phyloP scores from a whole-genome alignment of 1,140 invertebrate species.

The Scaptodrosophila lebanonensis region DNA sequence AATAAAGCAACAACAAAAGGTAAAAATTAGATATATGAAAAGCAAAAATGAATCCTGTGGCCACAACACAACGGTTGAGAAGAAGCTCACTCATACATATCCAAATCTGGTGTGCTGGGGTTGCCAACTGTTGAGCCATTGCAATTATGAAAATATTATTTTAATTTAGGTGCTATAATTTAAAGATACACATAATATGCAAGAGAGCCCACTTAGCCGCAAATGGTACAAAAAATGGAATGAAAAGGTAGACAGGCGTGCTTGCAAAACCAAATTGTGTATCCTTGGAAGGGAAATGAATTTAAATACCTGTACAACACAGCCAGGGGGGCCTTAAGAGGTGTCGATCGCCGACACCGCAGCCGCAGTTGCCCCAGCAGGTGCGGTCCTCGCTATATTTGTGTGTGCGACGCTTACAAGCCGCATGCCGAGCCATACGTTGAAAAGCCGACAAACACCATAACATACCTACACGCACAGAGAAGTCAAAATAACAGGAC shows the following conservation, averaged over 20 bases:
- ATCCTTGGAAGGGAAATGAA: constrained; percentile 64
- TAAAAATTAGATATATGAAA: constrained; percentile 63
- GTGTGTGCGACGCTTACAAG: not conserved
- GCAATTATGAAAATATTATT: constrained; percentile 71
- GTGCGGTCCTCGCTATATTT: too few species aligned
- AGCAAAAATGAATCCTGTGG: constrained; percentile 8
- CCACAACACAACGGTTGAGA: constrained; percentile 5
- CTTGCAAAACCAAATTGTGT: constrained; percentile 42
- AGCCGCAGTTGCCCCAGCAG: too few species aligned
- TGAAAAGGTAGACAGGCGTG: not conserved
- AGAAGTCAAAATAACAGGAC: too few species aligned
- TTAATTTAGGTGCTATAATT: constrained; percentile 65
- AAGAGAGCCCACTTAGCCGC: constrained; percentile 5
- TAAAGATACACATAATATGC: constrained; percentile 58
- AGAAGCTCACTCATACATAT: too few species aligned
- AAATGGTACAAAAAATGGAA: too few species aligned
- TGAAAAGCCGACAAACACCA: too few species aligned
- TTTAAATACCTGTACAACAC: constrained; percentile 58
- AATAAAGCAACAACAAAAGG: constrained; percentile 50
- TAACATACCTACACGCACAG: too few species aligned
- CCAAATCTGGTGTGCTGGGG: too few species aligned
- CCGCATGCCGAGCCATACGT: too few species aligned
- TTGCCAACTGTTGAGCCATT: constrained; percentile 64
- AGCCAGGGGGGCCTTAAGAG: constrained; percentile 8
- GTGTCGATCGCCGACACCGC: too few species aligned